Base-by-base conservation (phyloP, 2,888 invertebrate species). In the Ophioninae sp. region DNA sequence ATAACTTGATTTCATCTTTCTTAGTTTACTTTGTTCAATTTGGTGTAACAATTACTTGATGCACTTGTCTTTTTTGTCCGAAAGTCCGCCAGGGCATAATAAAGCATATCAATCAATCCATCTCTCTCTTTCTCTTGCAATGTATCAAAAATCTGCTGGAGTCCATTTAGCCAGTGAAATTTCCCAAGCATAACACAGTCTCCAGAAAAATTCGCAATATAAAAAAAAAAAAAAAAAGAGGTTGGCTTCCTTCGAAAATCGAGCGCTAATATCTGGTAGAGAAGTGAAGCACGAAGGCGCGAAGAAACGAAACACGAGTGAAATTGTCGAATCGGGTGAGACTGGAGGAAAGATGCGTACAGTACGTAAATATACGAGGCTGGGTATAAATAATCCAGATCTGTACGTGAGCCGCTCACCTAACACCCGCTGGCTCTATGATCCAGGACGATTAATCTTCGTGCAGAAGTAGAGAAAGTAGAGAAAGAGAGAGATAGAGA, bases 401-500 rank as follows among this genome's bases (percentile, higher is more conserved):
- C 73, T 76, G 84, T 82, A 84, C 84, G 84, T 84, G 84, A 76
- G 85, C 81, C 79, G 84, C 68, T 86, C 87, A 83, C 86, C 86
- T 85, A 87, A 86, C 88, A 84, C 88, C 87, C 87, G 86, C 85
- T 88, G 87, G 88, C 88, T 88, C 88, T 89, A 88, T 88, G 88
- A 87, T 87, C 86, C 83, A 76, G 85, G 85, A 87, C 90, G 89
- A 90, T 90, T 90, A 90, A 90, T 90, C 90, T 90, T 90, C 90
- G 89, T 90, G 79, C 78, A 61, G 56, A 74, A 41, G 51, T 20
- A 59, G 69, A 78, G 10, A 83, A 7, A 67, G 75, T 51, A 65
- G 23, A 79, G 20, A 37, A 65, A 56, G 67, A 22, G 8, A 67
- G 22, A 23, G 71, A 69, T 37, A 64, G 64, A 65, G 65, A 69